Base-by-base conservation (phyloP, 2,888 invertebrate genomes). In the Drosophila nr. medialis region DNA sequence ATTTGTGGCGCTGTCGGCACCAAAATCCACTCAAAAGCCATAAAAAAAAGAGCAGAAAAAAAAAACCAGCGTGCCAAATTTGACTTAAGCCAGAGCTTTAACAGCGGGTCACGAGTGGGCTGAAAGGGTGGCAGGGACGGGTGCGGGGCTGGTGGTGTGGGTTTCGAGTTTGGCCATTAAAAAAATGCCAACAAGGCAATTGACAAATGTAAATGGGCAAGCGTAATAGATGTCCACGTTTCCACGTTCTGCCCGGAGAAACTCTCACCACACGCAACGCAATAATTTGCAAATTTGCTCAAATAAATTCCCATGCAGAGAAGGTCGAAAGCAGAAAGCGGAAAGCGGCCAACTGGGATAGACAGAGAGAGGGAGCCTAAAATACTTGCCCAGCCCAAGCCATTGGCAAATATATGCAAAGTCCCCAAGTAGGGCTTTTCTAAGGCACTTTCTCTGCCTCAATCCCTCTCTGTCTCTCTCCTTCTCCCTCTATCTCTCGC, bases 201-300 rank as follows among this genome's bases (percentile, higher is more conserved):
- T 85, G 85, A 81, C 84, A 88, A 86, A 88, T 88, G 89, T 88
- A 85, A 85, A 85, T 85, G 85, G 85, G 80, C 75, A 64, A 65
- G 75, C 73, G 80, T 85, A 85, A 88, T 85, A 86, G 86, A 85
- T 88, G 85, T 88, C 79, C 83, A 81, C 64, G 71, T 71, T 69
- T 30, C 29, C 30, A 18, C 15, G 10, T 38, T 13, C 54, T 30
- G 34, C 36, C 50, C 51, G 40, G 29, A 50, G 51, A 48, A 30
- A 53, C 58, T 45, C 36, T 54, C 60, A 54, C 73, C 63, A 69
- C 75, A 70, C 68, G 65, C 70, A 80, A 75, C 70, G 85, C 89
- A 86, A 86, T 86, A 86, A 86, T 86, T 86, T 86, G 86, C 89
- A 86, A 89, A 86, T 89, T 86, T 86, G 89, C 82, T 89, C 85